Conservation (phyloP, 1,140 invertebrate genomes). For the Cryptotermes secundus region DNA sequence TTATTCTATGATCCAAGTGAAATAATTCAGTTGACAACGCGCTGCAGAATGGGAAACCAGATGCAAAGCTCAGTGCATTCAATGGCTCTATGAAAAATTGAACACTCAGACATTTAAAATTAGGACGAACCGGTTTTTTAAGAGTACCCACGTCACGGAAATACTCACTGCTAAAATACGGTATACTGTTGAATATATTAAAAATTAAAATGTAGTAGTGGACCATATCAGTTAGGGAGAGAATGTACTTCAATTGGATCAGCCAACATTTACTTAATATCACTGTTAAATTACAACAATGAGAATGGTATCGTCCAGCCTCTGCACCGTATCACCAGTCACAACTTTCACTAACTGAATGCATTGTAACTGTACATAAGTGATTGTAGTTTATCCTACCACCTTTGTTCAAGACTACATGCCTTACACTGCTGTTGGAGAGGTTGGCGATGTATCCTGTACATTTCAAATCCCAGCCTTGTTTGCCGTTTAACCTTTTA, state of each 20-base stretch:
- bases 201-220: background rate
- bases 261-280: slow-evolving; percentile 11
- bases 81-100: background rate
- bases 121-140: background rate
- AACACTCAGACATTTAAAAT: background rate
- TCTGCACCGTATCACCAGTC: background rate
- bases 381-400: background rate
- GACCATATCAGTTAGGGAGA: background rate
- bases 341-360: background rate
- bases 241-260: background rate
- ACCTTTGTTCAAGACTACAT: background rate
- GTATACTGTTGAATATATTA: background rate
- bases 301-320: background rate
- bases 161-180: background rate
- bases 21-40: background rate
- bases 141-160: background rate
- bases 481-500: too few species aligned
- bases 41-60: background rate
- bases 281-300: background rate
- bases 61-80: background rate
- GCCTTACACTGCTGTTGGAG: background rate
- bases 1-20: background rate
- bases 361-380: background rate
- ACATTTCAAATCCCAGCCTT: too few species aligned
- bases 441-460: background rate